Evolutionary conservation across 2,888 invertebrate species (phyloP), one percentile per base, ranked within the genome.

Genomic region (Palloptera scutellata): DNA sequence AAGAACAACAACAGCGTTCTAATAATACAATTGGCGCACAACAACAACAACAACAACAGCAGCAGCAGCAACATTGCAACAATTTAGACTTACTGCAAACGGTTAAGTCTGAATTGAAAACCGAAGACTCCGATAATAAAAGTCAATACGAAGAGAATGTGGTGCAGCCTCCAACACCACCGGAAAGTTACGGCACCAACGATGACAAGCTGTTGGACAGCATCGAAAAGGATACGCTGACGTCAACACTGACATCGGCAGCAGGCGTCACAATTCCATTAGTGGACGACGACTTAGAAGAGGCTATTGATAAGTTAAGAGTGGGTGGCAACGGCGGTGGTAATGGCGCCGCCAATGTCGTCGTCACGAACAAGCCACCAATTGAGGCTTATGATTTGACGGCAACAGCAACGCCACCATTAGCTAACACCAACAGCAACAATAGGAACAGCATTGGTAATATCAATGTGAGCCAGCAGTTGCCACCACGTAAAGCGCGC

Each of bases 381-480:
- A 66, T 73, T 19, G 84, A 83, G 48, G 81, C 81, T 1, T 83
- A 77, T 62, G 83, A 83, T 66, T 70, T 83, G 19, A 83, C 84
- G 11, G 70, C 75, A n/a, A 90, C 90, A 9, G 90, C 90, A 9
- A 90, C 89, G 1, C 88, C 89, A 74, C 90, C 82, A 1, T 89
- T 74, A 52, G 70, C 58, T 11, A 60, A 51, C 57, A 17, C 84
- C 85, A n/a, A 70, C 72, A 20, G 63, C 70, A 62, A 57, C 76
- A 76, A 66, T 75, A 73, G 30, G 73, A 71, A 66, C 76, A 19
- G 54, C 72, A 64, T 66, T 76, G 72, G 57, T 73, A 67, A 64
- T 66, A 4, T 6, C 30, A 30, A 62, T 51, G 54, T 12, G 48
- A 59, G 30, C 60, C 43, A 42, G n/a, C 51, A 61, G 19, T 54